Evolutionary conservation across 2,888 invertebrate species (phyloP).

Genomic region (Erpobdella octoculata): DNA sequence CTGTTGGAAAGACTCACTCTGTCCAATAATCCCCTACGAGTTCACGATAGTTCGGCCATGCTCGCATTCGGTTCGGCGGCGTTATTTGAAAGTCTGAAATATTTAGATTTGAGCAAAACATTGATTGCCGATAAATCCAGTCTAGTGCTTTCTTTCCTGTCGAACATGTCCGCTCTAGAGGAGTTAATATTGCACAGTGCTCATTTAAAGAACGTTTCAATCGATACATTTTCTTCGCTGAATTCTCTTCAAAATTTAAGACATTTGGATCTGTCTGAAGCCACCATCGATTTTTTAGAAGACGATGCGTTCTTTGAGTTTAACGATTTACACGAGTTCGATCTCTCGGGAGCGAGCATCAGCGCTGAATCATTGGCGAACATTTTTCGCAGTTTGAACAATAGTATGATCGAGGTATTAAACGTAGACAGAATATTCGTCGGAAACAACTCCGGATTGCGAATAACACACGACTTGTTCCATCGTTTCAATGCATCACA

Average conservation of each 20-base stretch:
- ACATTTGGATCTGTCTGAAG: slow-evolving; percentile 23
- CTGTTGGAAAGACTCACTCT: slow-evolving; percentile 25
- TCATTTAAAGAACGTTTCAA: slow-evolving; percentile 7
- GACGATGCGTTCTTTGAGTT: slow-evolving; percentile 19
- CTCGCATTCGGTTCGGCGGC: neutral
- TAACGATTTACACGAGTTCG: slow-evolving; percentile 12
- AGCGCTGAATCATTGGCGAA: slow-evolving; percentile 6
- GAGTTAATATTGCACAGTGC: slow-evolving; percentile 18
- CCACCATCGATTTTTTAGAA: slow-evolving; percentile 3
- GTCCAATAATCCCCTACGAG: slow-evolving; percentile 23
- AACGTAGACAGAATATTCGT: slow-evolving; percentile 30
- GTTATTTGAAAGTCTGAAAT: slow-evolving; percentile 8
- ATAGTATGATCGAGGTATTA: slow-evolving; percentile 25
- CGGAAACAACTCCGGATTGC: neutral
- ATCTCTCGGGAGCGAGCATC: slow-evolving; percentile 17
- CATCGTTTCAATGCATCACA: slow-evolving; percentile 20
- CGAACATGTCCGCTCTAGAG: slow-evolving; percentile 18
- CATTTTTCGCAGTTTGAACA: slow-evolving; percentile 27
- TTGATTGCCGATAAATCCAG: neutral
- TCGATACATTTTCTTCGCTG: slow-evolving; percentile 16
- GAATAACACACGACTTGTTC: slow-evolving; percentile 22
- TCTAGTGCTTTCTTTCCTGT: slow-evolving; percentile 17
- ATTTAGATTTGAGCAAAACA: slow-evolving; percentile 27
- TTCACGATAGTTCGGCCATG: slow-evolving; percentile 2
- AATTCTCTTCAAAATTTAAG: neutral